Evolutionary conservation across 2,113 vertebrate genomes (phyloP).

Genomic region (Notothenia rossii): DNA sequence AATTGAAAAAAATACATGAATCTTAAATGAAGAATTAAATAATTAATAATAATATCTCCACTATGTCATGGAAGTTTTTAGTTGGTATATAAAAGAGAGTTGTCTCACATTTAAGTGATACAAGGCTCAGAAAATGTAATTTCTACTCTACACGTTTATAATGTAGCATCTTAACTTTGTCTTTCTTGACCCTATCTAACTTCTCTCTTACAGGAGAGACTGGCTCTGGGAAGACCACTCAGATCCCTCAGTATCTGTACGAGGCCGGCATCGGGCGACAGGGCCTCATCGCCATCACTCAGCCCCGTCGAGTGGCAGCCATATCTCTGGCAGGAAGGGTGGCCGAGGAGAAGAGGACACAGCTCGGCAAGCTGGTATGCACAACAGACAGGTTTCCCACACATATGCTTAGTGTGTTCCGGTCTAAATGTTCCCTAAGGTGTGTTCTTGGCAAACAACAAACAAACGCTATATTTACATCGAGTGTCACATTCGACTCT

Average conservation of each 20-base stretch:
- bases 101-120: too few species aligned
- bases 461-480: background rate
- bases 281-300: constrained; percentile 91
- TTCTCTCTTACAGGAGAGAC: constrained; percentile 89
- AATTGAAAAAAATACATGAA: too few species aligned
- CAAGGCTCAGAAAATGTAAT: too few species aligned
- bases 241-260: constrained; percentile 96
- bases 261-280: constrained; percentile 90
- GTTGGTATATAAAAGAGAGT: too few species aligned
- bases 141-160: too few species aligned
- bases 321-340: constrained; percentile 94
- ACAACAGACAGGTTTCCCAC: background rate
- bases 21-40: too few species aligned
- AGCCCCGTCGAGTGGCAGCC: constrained; percentile 95
- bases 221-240: constrained; percentile 97
- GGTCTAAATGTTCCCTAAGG: too few species aligned
- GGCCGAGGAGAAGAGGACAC: constrained; percentile 91
- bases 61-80: too few species aligned
- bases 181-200: background rate
- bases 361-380: constrained; percentile 92
- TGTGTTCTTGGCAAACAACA: too few species aligned
- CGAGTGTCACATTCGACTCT: background rate
- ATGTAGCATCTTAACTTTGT: background rate
- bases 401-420: background rate
- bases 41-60: too few species aligned